phyloP scores from a whole-genome alignment of 2,797 vertebrate species.

The Labeo calbasu region DNA sequence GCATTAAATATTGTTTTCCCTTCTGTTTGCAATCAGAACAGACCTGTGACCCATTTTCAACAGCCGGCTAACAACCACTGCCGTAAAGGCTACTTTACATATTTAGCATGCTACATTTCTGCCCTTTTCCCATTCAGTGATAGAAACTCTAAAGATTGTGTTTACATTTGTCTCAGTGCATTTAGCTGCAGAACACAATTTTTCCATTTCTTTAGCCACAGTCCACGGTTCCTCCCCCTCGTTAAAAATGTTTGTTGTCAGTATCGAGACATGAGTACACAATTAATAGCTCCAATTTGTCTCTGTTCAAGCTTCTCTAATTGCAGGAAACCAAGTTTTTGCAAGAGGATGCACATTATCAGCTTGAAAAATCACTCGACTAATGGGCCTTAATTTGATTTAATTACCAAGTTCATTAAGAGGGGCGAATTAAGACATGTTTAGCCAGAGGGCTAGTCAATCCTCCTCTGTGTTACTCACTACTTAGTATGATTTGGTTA shows the following conservation, averaged over 20 bases:
- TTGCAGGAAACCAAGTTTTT: conserved; percentile 60
- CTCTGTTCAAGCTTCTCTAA: conserved; percentile 63
- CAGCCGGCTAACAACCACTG: background rate
- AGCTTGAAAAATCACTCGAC: conserved; percentile 66
- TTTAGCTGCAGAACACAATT: background rate
- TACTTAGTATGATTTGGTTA: conserved; percentile 1
- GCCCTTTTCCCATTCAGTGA: background rate
- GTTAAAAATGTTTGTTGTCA: conserved; percentile 55
- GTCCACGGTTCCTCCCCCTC: conserved; percentile 10
- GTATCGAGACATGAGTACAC: conserved; percentile 59
- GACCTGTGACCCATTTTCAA: background rate
- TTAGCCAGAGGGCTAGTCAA: conserved; percentile 63
- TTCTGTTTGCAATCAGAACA: background rate
- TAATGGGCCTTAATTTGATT: conserved; percentile 73
- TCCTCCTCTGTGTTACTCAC: conserved; percentile 49
- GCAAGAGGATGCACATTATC: conserved; percentile 69
- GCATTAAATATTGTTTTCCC: background rate
- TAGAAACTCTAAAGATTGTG: background rate
- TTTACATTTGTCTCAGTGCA: background rate
- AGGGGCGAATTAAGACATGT: conserved; percentile 65
- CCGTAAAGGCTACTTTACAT: background rate
- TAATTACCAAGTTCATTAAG: conserved; percentile 72
- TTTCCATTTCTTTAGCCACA: background rate
- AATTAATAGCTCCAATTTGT: conserved; percentile 67
- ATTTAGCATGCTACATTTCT: background rate